Conservation (phyloP, 2,797 vertebrate genomes). For the Dryobates pubescens region DNA sequence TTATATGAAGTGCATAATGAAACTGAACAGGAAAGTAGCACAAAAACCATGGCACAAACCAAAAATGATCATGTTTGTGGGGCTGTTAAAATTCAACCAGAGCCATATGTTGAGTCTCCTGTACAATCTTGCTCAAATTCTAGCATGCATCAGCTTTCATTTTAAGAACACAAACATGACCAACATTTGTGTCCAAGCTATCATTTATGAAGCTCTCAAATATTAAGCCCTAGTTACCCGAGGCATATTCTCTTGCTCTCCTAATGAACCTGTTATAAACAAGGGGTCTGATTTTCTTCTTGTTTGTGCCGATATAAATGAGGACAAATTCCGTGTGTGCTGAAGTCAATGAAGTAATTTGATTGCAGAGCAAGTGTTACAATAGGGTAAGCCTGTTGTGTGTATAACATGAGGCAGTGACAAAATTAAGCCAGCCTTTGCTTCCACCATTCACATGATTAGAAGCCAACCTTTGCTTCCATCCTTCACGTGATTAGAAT, state of each 20-base stretch:
- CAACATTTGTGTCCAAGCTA: conserved; percentile 6
- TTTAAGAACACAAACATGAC: conserved; percentile 52
- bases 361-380: not conserved
- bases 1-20: conserved; percentile 41
- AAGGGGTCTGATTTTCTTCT: conserved; percentile 41
- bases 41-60: conserved; percentile 9
- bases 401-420: not conserved
- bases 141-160: conserved; percentile 39
- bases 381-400: accelerated
- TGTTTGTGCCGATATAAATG: not conserved
- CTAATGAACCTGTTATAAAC: conserved; percentile 55
- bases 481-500: not conserved
- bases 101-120: conserved; percentile 50
- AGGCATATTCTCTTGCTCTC: conserved; percentile 53
- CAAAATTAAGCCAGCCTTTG: not conserved
- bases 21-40: conserved; percentile 37
- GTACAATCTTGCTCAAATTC: conserved; percentile 55
- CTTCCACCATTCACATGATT: too few species aligned
- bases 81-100: conserved; percentile 60
- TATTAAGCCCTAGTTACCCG: conserved; percentile 54
- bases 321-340: conserved; percentile 28
- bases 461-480: not conserved
- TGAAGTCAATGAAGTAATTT: conserved; percentile 37
- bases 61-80: conserved; percentile 57
- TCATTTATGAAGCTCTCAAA: conserved; percentile 57